A percentile compares a stretch with the other conserved stretches of the same genome.
Evolutionary conservation across 2,797 vertebrate genomes (phyloP).

Genomic region (Phylloscopus collybita): DNA sequence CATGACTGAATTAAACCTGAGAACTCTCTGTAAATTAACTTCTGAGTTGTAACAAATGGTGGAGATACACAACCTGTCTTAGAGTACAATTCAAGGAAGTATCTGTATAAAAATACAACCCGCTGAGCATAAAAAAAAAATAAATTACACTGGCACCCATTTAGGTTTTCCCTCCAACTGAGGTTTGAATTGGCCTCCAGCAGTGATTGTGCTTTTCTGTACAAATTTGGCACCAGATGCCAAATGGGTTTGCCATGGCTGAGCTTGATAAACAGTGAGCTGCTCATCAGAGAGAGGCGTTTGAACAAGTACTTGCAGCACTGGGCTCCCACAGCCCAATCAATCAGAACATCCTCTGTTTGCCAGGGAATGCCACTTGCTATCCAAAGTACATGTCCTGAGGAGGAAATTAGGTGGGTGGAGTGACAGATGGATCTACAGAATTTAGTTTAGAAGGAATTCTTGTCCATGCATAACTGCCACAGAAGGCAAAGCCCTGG

Average conservation of each 20-base stretch:
- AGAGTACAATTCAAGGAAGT: neutral
- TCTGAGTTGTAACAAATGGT: neutral
- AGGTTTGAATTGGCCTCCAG: neutral
- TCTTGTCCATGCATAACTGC: accelerated
- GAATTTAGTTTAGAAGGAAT: neutral
- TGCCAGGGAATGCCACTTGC: neutral
- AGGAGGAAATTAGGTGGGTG: neutral
- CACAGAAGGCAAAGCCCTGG: neutral
- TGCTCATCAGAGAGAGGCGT: neutral
- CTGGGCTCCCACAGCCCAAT: neutral
- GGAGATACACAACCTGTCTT: neutral
- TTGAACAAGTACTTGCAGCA: neutral
- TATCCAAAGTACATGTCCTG: neutral
- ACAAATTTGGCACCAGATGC: neutral
- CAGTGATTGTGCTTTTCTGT: neutral
- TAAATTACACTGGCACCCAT: neutral
- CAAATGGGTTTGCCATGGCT: neutral
- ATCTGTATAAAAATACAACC: neutral
- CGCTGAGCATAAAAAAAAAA: neutral
- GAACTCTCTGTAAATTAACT: neutral
- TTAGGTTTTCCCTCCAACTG: neutral
- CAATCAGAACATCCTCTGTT: neutral
- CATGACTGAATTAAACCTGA: neutral
- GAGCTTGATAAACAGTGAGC: neutral
- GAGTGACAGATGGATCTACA: neutral